Conservation (phyloP, 2,113 vertebrate species). For the Gopherus flavomarginatus region DNA sequence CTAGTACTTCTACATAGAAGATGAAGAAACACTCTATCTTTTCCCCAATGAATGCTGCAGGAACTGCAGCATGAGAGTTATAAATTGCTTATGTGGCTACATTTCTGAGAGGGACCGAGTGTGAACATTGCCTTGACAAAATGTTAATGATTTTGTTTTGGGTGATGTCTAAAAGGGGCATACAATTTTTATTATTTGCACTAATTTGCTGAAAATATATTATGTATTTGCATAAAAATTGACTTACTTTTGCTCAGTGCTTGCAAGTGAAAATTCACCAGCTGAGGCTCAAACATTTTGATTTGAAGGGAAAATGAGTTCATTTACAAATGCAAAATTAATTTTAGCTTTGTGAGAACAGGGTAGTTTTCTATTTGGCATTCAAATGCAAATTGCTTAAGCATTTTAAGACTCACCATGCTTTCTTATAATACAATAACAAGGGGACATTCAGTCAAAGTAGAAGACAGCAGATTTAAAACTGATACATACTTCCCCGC, state of each 20-base stretch:
- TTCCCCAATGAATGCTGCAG: not conserved
- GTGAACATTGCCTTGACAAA: not conserved
- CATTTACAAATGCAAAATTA: too few species aligned
- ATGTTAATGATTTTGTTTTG: not conserved
- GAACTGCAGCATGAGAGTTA: not conserved
- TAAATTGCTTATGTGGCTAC: not conserved
- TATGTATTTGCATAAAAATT: too few species aligned
- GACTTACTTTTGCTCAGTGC: not conserved
- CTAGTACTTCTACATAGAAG: not conserved
- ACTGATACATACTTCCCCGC: fast-evolving
- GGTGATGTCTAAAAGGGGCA: not conserved
- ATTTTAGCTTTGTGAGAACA: too few species aligned
- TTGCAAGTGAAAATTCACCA: not conserved
- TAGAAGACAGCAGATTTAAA: not conserved
- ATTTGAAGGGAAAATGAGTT: too few species aligned
- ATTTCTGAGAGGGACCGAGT: not conserved
- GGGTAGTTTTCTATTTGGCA: not conserved
- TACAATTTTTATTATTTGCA: not conserved
- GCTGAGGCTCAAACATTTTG: too few species aligned
- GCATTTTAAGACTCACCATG: not conserved
- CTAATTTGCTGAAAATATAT: not conserved
- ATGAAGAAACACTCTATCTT: not conserved
- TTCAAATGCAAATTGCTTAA: not conserved
- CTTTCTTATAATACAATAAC: not conserved
- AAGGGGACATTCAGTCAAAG: too few species aligned